Conservation (phyloP, 2,888 invertebrate species). For the Lasioglossum morio region DNA sequence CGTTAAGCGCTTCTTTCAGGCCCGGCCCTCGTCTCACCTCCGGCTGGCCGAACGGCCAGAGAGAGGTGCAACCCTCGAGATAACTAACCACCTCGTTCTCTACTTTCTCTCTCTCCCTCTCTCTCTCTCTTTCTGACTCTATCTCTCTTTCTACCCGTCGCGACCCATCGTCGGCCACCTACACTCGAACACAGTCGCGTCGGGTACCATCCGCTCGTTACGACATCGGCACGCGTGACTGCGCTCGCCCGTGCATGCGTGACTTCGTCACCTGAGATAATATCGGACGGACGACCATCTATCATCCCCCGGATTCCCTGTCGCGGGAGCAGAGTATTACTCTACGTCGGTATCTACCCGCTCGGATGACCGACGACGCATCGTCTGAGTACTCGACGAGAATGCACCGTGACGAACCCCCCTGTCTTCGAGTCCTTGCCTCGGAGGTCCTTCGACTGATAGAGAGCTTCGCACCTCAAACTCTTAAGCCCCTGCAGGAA, state of each 20-base stretch:
- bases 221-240: conserved; percentile 63
- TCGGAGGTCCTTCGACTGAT: not conserved
- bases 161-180: conserved; percentile 54
- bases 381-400: conserved; percentile 18
- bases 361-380: conserved; percentile 33
- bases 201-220: conserved; percentile 52
- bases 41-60: conserved; percentile 34
- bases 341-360: conserved; percentile 22
- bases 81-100: conserved; percentile 65
- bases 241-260: conserved; percentile 65
- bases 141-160: not conserved
- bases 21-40: conserved; percentile 50
- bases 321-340: not conserved
- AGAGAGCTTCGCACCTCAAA: not conserved
- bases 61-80: conserved; percentile 60
- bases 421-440: conserved; percentile 40
- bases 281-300: conserved; percentile 69
- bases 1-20: conserved; percentile 79
- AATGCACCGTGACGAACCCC: conserved; percentile 56
- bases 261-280: conserved; percentile 77
- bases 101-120: not conserved
- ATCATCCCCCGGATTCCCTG: conserved; percentile 66
- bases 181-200: conserved; percentile 37
- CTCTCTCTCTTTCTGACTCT: no score
- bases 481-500: not conserved